Evolutionary conservation across 2,113 vertebrate genomes (phyloP).

Genomic region (Dryoscopus gambensis): DNA sequence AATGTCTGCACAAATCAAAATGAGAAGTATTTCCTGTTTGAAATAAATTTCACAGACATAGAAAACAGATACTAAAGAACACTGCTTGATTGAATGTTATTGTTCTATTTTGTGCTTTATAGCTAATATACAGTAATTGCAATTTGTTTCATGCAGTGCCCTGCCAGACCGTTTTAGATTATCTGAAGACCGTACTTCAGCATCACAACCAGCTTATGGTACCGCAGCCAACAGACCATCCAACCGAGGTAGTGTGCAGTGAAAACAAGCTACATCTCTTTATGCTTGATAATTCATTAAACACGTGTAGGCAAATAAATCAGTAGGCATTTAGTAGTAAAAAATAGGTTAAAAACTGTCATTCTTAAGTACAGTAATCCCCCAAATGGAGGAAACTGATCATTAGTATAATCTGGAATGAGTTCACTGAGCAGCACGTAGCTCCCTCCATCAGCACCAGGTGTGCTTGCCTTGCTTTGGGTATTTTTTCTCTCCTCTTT

Average conservation of each 20-base stretch:
- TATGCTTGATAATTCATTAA: background rate
- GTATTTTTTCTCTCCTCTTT: background rate
- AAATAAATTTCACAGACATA: background rate
- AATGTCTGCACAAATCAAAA: slow-evolving; percentile 43
- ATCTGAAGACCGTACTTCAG: slow-evolving; percentile 92
- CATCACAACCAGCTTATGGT: slow-evolving; percentile 92
- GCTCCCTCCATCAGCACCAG: background rate
- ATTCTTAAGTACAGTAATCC: background rate
- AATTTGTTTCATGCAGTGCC: slow-evolving; percentile 79
- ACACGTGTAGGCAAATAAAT: background rate
- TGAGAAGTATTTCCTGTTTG: slow-evolving; percentile 35
- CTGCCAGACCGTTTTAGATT: slow-evolving; percentile 95
- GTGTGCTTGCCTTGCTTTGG: background rate
- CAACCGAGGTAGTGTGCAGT: slow-evolving; percentile 83
- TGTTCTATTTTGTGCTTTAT: background rate
- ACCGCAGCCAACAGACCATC: slow-evolving; percentile 85
- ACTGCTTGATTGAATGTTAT: background rate
- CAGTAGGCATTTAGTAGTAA: background rate
- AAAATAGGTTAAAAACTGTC: background rate
- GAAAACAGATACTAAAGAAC: slow-evolving; percentile 17
- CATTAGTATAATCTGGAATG: background rate
- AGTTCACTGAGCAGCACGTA: background rate
- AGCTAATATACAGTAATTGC: background rate
- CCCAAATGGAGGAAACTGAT: background rate
- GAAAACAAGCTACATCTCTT: background rate